A percentile compares a stretch with the other conserved stretches of the same genome.
phyloP scores from a whole-genome alignment of 2,888 invertebrate species.

The Sabatieria punctata region DNA sequence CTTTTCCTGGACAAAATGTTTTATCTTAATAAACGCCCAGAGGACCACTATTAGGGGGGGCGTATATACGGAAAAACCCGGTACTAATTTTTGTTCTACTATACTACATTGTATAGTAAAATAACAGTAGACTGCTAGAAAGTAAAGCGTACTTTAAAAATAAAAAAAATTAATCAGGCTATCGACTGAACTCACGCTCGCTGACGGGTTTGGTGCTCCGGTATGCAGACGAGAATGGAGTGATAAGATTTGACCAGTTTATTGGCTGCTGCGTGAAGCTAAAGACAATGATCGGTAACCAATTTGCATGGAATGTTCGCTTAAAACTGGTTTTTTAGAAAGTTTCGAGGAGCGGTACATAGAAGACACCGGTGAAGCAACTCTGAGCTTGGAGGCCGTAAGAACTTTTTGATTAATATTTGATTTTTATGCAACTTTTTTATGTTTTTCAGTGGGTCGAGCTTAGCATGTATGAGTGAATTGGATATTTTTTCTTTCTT shows the following conservation, averaged over 20 bases:
- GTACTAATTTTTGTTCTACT: no score
- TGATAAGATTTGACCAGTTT: slow-evolving; percentile 73
- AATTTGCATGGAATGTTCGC: slow-evolving; percentile 12
- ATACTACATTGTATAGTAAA: no score
- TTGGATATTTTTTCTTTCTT: no score
- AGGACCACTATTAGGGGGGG: no score
- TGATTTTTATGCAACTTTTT: no score
- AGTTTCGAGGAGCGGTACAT: slow-evolving; percentile 59
- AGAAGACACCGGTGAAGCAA: slow-evolving; percentile 53
- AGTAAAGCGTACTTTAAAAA: no score
- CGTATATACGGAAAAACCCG: no score
- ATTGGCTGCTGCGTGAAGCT: no score
- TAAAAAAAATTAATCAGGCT: no score
- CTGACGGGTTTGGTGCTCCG: slow-evolving; percentile 74
- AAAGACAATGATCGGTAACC: slow-evolving; percentile 86
- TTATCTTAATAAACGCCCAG: no score
- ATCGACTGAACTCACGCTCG: slow-evolving; percentile 69
- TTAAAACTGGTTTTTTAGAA: slow-evolving; percentile 44
- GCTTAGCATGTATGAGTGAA: slow-evolving; percentile 4
- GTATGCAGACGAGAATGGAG: slow-evolving; percentile 61
- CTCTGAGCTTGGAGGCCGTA: slow-evolving; percentile 64
- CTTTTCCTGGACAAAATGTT: no score
- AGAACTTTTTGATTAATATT: background rate
- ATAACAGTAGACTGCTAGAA: no score
- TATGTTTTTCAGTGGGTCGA: slow-evolving; percentile 5